Conservation (phyloP, 2,888 invertebrate genomes). For the Pheosia gnoma region DNA sequence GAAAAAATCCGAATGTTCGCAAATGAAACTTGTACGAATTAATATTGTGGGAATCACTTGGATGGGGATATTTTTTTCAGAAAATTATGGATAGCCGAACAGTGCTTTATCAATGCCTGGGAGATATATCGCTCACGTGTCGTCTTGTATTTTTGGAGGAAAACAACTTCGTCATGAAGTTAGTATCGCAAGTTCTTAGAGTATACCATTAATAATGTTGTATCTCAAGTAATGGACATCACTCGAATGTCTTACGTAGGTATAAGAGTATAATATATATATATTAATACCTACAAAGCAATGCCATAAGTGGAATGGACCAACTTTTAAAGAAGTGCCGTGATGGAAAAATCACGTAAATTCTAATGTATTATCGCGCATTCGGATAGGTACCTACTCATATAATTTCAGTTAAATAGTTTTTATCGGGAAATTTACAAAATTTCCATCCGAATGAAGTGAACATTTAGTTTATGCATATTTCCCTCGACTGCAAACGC, state of each 20-base stretch:
- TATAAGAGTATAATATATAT: too few species aligned
- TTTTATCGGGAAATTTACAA: conserved; percentile 11
- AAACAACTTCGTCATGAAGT: conserved; percentile 51
- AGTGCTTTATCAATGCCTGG: conserved; percentile 61
- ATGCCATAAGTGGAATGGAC: too few species aligned
- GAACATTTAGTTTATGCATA: conserved; percentile 17
- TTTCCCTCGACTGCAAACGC: conserved; percentile 22
- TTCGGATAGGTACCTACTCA: background rate
- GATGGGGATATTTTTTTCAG: conserved; percentile 52
- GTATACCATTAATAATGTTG: conserved; percentile 30
- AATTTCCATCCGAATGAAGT: conserved; percentile 19
- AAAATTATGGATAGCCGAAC: conserved; percentile 59
- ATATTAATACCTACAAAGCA: too few species aligned
- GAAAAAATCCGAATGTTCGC: conserved; percentile 19
- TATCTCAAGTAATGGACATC: background rate
- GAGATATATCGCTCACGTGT: conserved; percentile 50
- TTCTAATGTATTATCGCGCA: too few species aligned
- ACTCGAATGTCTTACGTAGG: too few species aligned
- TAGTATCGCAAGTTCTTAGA: conserved; percentile 37
- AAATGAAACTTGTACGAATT: conserved; percentile 43
- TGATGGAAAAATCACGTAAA: too few species aligned
- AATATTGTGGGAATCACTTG: conserved; percentile 49
- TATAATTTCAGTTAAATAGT: background rate
- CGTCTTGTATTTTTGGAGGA: conserved; percentile 41
- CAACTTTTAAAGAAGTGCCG: too few species aligned